Conservation (phyloP, 2,113 vertebrate species). For the Suncus etruscus region DNA sequence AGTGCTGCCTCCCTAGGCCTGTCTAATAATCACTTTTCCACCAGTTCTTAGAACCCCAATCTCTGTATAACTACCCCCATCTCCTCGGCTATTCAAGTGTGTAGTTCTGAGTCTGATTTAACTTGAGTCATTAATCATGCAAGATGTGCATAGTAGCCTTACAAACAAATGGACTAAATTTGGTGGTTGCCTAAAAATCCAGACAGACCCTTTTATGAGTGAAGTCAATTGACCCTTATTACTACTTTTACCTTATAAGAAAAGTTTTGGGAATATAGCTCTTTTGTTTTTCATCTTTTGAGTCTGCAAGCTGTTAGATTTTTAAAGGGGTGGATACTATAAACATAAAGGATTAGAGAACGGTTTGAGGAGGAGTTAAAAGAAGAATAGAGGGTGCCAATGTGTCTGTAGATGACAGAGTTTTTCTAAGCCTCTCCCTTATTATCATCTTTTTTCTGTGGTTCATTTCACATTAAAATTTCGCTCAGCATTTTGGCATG, state of each 20-base stretch:
- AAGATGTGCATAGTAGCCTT: not conserved
- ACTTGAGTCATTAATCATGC: not conserved
- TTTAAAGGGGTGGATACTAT: conserved; percentile 62
- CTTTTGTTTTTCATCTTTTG: conserved; percentile 61
- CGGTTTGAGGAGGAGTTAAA: conserved; percentile 69
- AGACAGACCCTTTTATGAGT: not conserved
- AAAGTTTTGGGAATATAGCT: conserved; percentile 1
- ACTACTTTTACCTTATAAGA: conserved; percentile 17
- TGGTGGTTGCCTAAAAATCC: not conserved
- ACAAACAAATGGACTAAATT: not conserved
- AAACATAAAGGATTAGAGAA: conserved; percentile 70
- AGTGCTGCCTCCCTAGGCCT: not conserved
- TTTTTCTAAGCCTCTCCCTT: conserved; percentile 71
- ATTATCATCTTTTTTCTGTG: conserved; percentile 73
- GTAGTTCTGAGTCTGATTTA: conserved; percentile 11
- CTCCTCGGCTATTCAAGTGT: not conserved
- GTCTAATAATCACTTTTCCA: not conserved
- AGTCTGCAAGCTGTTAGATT: conserved; percentile 63
- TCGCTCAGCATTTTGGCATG: conserved; percentile 76
- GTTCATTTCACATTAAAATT: conserved; percentile 79
- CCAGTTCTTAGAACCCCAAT: not conserved
- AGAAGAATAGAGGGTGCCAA: conserved; percentile 59
- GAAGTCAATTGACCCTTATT: not conserved
- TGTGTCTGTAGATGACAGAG: conserved; percentile 67
- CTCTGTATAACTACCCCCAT: not conserved